Evolutionary conservation across 2,888 invertebrate genomes (phyloP), one percentile per base, ranked within the genome.

Genomic region (Trichogramma evanescens): DNA sequence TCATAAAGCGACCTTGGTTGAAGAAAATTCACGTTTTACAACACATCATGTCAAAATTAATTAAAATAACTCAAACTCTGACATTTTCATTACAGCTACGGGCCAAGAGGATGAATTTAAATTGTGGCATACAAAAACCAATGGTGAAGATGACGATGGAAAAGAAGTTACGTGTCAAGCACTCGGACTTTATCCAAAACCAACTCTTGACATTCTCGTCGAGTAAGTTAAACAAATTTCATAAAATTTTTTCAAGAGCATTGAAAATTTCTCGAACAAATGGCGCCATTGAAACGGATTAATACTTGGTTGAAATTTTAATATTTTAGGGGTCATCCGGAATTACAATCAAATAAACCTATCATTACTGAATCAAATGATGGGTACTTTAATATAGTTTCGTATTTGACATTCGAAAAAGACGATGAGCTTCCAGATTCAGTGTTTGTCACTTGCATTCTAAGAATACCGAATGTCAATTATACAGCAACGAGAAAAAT

Each of bases 201-300:
- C 77, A n/a, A 73, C 72, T 51, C 68, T 77, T 59, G 70, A 77
- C 60, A 73, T 77, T 66, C 71, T 69, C 50, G 68, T 77, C 67
- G 73, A 74, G 77, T 77, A 70, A 75, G 76, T 74, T 65, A 59
- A 45, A 8, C 49, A 48, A 48, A 9, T 55, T 26, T 26, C 3
- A 26, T 26, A 26, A 1, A 26, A 26, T 26, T 26, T 26, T 26
- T 26, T 26, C 26, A 2, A 26, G 3, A 26, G 26, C 26, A 48
- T 40, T 50, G 39, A 48, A 46, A 10, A 45, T 50, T 4, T 39
- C 41, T 39, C 39, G 41, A 26, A 26, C 1, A 26, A 26, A 26
- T 26, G 26, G 3, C 26, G 1, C 26, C 26, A 26, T 26, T 26
- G 26, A 26, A 26, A 26, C 26, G 2, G 26, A 45, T 2, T 45